phyloP scores from a whole-genome alignment of 2,113 vertebrate genomes.

The Butorides virescens region DNA sequence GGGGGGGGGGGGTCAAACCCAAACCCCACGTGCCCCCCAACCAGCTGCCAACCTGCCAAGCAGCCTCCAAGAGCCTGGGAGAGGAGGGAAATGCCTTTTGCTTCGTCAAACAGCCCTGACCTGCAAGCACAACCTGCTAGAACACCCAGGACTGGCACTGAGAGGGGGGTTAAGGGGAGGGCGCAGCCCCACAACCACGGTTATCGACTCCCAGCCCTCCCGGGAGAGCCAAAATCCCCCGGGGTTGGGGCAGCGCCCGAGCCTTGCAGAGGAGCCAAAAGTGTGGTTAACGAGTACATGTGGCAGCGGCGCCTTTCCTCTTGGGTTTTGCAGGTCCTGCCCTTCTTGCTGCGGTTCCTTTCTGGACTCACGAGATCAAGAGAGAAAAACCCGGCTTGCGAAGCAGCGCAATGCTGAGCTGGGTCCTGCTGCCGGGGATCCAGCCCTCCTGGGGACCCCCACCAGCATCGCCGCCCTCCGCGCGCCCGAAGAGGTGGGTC shows the following conservation, averaged over 20 bases:
- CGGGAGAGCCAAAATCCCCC: neutral
- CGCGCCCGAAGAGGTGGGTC: fast-evolving
- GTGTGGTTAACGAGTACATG: fast-evolving
- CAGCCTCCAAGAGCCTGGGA: neutral
- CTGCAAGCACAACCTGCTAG: fast-evolving
- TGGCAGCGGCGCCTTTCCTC: neutral
- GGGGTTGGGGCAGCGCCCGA: neutral
- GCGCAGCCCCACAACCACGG: fast-evolving
- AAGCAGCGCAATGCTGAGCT: neutral
- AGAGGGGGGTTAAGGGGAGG: neutral
- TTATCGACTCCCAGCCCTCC: neutral
- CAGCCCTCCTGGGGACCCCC: fast-evolving
- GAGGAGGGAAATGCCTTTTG: too few species aligned
- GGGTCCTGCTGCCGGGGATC: neutral
- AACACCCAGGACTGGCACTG: neutral
- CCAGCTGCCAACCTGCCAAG: too few species aligned
- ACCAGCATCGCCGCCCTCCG: neutral
- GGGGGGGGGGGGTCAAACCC: neutral
- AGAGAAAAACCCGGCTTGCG: fast-evolving
- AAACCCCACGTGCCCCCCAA: fast-evolving
- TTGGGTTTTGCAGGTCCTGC: neutral
- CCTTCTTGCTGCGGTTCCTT: neutral
- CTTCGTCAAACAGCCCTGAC: neutral
- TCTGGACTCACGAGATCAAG: too few species aligned
- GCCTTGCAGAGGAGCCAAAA: neutral